A percentile compares a stretch with the other conserved stretches of the same genome.
Evolutionary conservation across 2,113 vertebrate species (phyloP).

Genomic region (Spermophilus dauricus): DNA sequence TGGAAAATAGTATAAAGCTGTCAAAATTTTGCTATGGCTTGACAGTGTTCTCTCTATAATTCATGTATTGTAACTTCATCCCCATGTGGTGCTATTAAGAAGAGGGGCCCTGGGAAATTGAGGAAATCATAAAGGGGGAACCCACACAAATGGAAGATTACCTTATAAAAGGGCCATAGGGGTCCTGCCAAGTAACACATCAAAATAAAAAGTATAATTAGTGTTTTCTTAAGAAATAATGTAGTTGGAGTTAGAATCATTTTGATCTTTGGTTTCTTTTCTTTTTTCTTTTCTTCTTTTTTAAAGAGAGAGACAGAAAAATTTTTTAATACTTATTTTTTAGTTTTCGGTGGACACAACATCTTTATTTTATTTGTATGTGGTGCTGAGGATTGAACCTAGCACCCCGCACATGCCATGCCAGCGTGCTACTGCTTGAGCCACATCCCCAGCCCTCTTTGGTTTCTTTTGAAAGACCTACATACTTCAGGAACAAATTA

Average conservation of each 20-base stretch:
- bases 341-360: too few relatives aligned
- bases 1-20: not conserved
- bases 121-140: not conserved
- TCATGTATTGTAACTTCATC: not conserved
- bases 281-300: too few relatives aligned
- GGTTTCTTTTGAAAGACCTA: not conserved
- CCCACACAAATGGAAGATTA: not conserved
- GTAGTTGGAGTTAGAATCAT: not conserved
- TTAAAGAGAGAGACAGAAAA: too few relatives aligned
- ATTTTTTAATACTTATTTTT: too few relatives aligned
- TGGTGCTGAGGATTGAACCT: too few relatives aligned
- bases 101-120: not conserved
- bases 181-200: not conserved
- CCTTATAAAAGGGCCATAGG: not conserved
- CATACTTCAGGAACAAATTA: not conserved
- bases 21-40: not conserved
- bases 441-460: not conserved
- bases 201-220: not conserved
- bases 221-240: not conserved
- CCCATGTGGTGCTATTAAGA: not conserved
- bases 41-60: not conserved
- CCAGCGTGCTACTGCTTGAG: too few relatives aligned
- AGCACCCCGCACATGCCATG: too few relatives aligned
- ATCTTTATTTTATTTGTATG: too few relatives aligned
- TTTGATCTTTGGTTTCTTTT: not conserved